phyloP scores from a whole-genome alignment of 2,888 invertebrate species.

The Cremastinae sp. region DNA sequence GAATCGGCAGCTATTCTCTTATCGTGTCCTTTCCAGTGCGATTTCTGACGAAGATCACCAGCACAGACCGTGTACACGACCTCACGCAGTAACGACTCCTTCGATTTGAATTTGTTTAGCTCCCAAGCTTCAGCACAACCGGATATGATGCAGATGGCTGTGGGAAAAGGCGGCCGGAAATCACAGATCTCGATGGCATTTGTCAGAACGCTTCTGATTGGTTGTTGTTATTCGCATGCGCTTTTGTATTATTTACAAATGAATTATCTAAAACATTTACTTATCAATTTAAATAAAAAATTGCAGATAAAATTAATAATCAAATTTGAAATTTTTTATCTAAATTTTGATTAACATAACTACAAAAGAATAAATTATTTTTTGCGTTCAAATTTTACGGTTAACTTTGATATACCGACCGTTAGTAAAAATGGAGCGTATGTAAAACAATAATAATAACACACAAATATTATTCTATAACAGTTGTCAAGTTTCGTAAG shows the following conservation, averaged over 20 bases:
- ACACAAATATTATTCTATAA: too few relatives aligned
- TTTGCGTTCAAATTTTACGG: too few relatives aligned
- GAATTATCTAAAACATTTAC: neutral
- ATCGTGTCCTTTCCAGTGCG: slow-evolving; percentile 15
- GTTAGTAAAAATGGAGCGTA: too few relatives aligned
- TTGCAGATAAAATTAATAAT: too few relatives aligned
- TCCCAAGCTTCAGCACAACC: slow-evolving; percentile 44
- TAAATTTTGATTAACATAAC: too few relatives aligned
- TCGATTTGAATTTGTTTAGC: slow-evolving; percentile 75
- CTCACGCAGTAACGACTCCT: slow-evolving; percentile 70
- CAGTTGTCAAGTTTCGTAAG: too few relatives aligned
- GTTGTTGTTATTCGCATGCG: slow-evolving; percentile 7
- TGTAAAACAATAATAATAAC: too few relatives aligned
- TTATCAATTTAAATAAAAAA: too few relatives aligned
- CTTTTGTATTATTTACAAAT: slow-evolving; percentile 30
- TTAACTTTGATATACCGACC: too few relatives aligned
- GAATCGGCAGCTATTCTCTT: slow-evolving; percentile 16
- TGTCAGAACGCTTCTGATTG: slow-evolving; percentile 7
- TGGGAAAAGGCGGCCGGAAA: slow-evolving; percentile 55
- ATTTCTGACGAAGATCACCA: slow-evolving; percentile 60
- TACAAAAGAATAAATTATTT: too few relatives aligned
- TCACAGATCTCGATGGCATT: slow-evolving; percentile 23
- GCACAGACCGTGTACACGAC: slow-evolving; percentile 61
- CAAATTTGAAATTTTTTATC: too few relatives aligned
- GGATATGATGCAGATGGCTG: slow-evolving; percentile 51